A percentile compares a stretch with the other conserved stretches of the same genome.
Evolutionary conservation across 2,113 vertebrate genomes (phyloP).

Genomic region (Anthoscopus minutus): DNA sequence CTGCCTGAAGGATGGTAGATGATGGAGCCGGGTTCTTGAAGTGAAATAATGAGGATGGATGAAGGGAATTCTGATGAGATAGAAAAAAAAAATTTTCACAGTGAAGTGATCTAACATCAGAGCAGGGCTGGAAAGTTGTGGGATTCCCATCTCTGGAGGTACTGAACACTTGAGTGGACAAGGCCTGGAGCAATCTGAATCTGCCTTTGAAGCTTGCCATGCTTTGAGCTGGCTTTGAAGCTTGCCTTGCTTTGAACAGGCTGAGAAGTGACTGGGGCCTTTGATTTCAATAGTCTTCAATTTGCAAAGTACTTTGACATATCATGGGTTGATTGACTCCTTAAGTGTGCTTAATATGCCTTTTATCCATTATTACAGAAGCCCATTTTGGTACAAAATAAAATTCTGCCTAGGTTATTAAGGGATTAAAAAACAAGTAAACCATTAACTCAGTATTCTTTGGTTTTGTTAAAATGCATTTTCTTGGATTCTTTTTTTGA

Average conservation of each 20-base stretch:
- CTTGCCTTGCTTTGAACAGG: background rate
- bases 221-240: background rate
- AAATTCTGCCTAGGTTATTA: background rate
- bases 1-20: background rate
- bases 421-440: background rate
- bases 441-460: background rate
- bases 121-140: background rate
- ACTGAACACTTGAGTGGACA: background rate
- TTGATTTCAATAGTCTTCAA: background rate
- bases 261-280: background rate
- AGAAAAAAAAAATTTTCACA: background rate
- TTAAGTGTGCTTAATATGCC: background rate
- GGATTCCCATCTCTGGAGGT: background rate
- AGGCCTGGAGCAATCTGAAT: background rate
- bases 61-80: background rate
- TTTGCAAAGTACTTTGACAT: background rate
- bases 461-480: background rate
- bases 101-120: background rate
- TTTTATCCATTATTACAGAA: background rate
- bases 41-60: background rate
- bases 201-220: background rate
- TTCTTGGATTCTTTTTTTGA: slow-evolving; percentile 1
- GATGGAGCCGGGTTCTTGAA: background rate
- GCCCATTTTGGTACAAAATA: background rate
- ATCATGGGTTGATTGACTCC: background rate